Conservation (phyloP, 1,140 invertebrate species). For the Drosophila leontia region DNA sequence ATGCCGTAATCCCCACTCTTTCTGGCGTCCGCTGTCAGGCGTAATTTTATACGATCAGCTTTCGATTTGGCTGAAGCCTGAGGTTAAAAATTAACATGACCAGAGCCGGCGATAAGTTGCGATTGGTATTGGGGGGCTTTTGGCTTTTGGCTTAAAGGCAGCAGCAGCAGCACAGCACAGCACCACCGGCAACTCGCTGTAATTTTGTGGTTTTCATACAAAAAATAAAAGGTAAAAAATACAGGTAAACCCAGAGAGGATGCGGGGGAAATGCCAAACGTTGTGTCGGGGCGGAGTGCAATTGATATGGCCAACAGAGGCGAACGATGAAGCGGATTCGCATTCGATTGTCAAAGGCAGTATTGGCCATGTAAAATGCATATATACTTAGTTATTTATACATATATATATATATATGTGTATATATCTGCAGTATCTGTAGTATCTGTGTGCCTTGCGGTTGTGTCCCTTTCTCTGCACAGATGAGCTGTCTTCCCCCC, state of each 20-base stretch:
- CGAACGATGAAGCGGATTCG: conserved; percentile 59
- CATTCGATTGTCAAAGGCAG: conserved; percentile 77
- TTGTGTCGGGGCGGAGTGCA: conserved; percentile 52
- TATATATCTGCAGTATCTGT: conserved; percentile 23
- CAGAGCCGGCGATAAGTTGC: conserved; percentile 76
- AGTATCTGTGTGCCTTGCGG: conserved; percentile 47
- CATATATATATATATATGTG: not conserved
- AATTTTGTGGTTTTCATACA: conserved; percentile 75
- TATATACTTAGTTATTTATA: conserved; percentile 8
- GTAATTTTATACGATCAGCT: conserved; percentile 83
- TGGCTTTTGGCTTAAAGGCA: conserved; percentile 40
- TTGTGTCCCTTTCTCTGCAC: conserved; percentile 35
- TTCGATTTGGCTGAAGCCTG: conserved; percentile 80
- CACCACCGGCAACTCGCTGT: conserved; percentile 51
- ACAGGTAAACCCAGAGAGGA: conserved; percentile 16
- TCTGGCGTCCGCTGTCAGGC: conserved; percentile 72
- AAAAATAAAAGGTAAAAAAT: conserved; percentile 36
- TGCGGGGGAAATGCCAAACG: conserved; percentile 33
- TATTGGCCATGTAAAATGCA: conserved; percentile 61
- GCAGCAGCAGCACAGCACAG: conserved; percentile 1
- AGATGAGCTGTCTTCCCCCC: conserved; percentile 33
- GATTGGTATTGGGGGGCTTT: conserved; percentile 62
- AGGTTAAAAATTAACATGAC: conserved; percentile 81
- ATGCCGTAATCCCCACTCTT: conserved; percentile 25
- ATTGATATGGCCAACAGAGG: conserved; percentile 69